Evolutionary conservation across 2,797 vertebrate genomes (phyloP).

Genomic region (Artibeus lituratus): DNA sequence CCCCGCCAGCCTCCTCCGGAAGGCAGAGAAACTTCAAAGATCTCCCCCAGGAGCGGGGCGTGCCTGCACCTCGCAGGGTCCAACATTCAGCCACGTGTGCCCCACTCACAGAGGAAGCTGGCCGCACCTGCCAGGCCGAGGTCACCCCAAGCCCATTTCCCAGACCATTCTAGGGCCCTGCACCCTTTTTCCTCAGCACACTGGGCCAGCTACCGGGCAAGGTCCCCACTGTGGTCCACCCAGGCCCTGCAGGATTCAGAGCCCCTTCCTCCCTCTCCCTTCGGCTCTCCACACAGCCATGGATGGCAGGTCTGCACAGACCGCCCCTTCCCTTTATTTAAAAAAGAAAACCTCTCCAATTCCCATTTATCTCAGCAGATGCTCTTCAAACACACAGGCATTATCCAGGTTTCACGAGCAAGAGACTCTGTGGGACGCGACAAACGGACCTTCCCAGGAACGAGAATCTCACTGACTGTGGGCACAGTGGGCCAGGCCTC

Average conservation of each 20-base stretch:
- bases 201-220: neutral
- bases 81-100: neutral
- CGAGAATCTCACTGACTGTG: neutral
- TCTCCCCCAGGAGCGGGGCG: accelerated
- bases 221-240: neutral
- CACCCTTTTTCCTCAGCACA: neutral
- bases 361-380: neutral
- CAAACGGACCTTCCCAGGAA: neutral
- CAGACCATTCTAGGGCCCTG: neutral
- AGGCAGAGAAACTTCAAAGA: neutral
- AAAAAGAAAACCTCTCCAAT: neutral
- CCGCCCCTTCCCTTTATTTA: neutral
- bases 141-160: neutral
- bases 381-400: neutral
- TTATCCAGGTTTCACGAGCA: neutral
- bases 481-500: neutral
- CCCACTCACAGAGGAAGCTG: neutral
- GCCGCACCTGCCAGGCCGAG: neutral
- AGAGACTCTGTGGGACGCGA: neutral
- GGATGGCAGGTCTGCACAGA: neutral
- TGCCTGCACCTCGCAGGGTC: conserved; percentile 30
- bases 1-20: neutral
- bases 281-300: neutral
- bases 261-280: neutral
- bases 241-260: neutral